Percentiles rank a stretch among this genome's conserved stretches.
Evolutionary conservation across 2,797 vertebrate species (phyloP).

Genomic region (Acipenser transmontanus): DNA sequence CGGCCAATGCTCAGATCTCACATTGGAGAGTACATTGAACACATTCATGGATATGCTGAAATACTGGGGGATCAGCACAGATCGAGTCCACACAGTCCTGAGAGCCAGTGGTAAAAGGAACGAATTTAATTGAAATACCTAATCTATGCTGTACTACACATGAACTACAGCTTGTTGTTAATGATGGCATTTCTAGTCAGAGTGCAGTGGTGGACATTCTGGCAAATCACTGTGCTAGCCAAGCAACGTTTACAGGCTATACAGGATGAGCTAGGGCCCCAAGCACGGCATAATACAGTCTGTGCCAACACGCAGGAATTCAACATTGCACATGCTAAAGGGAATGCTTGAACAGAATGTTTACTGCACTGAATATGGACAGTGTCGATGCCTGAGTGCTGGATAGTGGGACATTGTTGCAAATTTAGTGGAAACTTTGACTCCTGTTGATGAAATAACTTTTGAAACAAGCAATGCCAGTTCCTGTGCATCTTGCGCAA

Average conservation of each 20-base stretch:
- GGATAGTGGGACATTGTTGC: constrained; percentile 21
- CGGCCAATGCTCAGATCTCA: constrained; percentile 19
- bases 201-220: constrained; percentile 15
- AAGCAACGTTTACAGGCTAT: constrained; percentile 13
- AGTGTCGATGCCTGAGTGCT: constrained; percentile 7
- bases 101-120: constrained; percentile 23
- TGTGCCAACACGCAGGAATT: constrained; percentile 18
- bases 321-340: constrained; percentile 24
- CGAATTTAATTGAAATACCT: constrained; percentile 22
- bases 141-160: constrained; percentile 25
- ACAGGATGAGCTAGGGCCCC: constrained; percentile 17
- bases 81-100: constrained; percentile 19
- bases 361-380: constrained; percentile 19
- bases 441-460: constrained; percentile 22
- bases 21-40: constrained; percentile 16
- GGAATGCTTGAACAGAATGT: constrained; percentile 17
- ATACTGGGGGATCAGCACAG: constrained; percentile 13
- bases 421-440: constrained; percentile 24
- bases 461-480: constrained; percentile 23
- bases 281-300: constrained; percentile 15
- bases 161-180: constrained; percentile 20
- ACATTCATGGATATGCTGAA: constrained; percentile 18
- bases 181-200: constrained; percentile 22
- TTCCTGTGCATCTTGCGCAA: constrained; percentile 22
- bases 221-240: constrained; percentile 10